Evolutionary conservation across 2,113 vertebrate genomes (phyloP), one percentile per base, ranked within the genome.

Genomic region (Gallinago media): DNA sequence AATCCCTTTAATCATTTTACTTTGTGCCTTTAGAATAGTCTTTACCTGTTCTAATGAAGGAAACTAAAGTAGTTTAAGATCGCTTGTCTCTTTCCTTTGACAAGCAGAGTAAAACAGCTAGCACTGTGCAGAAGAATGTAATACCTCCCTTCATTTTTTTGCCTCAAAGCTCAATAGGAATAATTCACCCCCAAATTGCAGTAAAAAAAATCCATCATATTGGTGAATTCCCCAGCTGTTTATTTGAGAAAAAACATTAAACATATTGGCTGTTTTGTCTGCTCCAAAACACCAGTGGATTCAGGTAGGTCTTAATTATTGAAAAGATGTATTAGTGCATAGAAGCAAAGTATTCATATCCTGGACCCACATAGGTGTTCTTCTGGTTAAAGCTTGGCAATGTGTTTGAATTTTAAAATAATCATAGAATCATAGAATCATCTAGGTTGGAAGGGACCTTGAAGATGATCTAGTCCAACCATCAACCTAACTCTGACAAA

Each of bases 201-300:
- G 40, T 3, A 9, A 59, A 75, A 75, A 83, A 50, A 11, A 19
- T 6, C 7, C 8, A 6, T 71, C 3, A 10, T 74, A 44, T 84
- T 0, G 0, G 3, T 85, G 21, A 71, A 78, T 63, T 72, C 5
- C 6, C 15, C 21, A 82, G 7, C 6, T 40, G 20, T 3, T 56
- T 77, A n/a, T 72, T 65, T 80, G 31, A 58, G 22, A 77, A 56
- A 56, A 73, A 25, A 42, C 4, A 7, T 31, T 31, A 54, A 3
- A 40, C 62, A 36, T 79, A 65, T 66, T 49, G 32, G 7, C 11
- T 71, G 13, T 26, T 66, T 2, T 36, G 3, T 56, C 34, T 81
- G 9, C 16, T 62, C 36, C 31, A 66, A 47, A 92, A 74, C 52
- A 63, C 5, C 14, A 36, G 8, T 44, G 15, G 14, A 54, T 47